Evolutionary conservation across 2,888 invertebrate genomes (phyloP), one percentile per base, ranked within the genome.

Genomic region (Caenorhabditis uteleia): DNA sequence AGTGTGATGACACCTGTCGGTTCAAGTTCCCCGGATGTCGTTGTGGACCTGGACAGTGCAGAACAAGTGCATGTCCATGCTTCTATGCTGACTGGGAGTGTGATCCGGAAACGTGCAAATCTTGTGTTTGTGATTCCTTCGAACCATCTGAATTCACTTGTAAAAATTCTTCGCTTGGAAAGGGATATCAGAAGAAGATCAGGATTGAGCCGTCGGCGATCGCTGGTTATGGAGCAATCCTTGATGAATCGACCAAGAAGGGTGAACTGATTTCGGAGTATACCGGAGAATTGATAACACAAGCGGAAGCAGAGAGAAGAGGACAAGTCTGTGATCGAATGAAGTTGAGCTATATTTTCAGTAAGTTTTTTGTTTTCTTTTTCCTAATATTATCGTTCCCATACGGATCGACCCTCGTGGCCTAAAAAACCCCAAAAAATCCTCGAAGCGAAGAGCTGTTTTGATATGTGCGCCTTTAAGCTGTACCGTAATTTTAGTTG

Each of bases 181-280:
- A 94, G 85, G 91, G 91, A 49, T 85, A 91, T 61, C 90, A 91
- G 89, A 88, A 90, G 89, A 94, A 95, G 86, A 87, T 98, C 95
- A 0, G 21, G 50, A 90, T 97, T 88, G 97, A 95, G 0, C 95
- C 95, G 0, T 94, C 94, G 0, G 95, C 95, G 86, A 95, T 99
- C 21, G 97, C 97, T 14, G 98, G 98, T 20, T 98, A 95, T 95
- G 98, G 98, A 38, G 97, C 97, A 77, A 99, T 95, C 86, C 87
- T 97, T 26, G 89, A 85, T 47, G 95, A 95, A 84, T 92, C 93
- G 73, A 91, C 91, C 1, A 94, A 92, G 83, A 67, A 95, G 85
- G 95, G 97, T 86, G 97, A 98, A 86, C 95, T 99, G 84, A 95
- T 99, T 72, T 94, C 95, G 0, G 98, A 99, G 86, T 99, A 99